Evolutionary conservation across 2,113 vertebrate species (phyloP).

Genomic region (Maccullochella peelii): DNA sequence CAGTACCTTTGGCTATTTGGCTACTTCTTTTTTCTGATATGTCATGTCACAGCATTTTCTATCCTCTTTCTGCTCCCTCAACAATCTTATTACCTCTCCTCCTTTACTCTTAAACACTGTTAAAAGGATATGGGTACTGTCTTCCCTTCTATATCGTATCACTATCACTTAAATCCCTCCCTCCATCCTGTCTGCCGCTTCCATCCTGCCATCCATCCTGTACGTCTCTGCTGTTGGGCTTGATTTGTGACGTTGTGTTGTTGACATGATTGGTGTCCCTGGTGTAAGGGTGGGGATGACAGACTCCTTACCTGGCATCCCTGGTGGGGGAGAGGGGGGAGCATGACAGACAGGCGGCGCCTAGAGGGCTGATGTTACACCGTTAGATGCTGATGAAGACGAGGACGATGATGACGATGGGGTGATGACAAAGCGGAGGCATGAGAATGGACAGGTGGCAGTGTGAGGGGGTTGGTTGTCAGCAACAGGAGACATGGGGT

Average conservation of each 20-base stretch:
- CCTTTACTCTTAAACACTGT: not conserved
- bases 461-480: constrained; percentile 41
- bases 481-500: constrained; percentile 63
- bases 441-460: constrained; percentile 54
- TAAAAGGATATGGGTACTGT: not conserved
- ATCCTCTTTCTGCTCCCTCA: not conserved
- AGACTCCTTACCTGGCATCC: constrained; percentile 81
- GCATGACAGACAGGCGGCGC: constrained; percentile 73
- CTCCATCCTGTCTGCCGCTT: constrained; percentile 34
- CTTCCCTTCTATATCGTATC: constrained; percentile 5
- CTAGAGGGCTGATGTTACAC: constrained; percentile 73
- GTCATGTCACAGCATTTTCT: constrained; percentile 9
- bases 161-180: constrained; percentile 30
- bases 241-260: constrained; percentile 56
- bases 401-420: constrained; percentile 69
- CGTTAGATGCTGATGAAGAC: constrained; percentile 77
- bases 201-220: constrained; percentile 32
- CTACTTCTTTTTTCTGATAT: not conserved
- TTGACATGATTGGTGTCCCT: constrained; percentile 63
- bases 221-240: constrained; percentile 26
- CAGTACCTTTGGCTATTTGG: constrained; percentile 1
- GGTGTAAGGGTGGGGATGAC: constrained; percentile 52
- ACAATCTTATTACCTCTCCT: constrained; percentile 4
- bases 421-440: constrained; percentile 65
- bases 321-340: constrained; percentile 14